Evolutionary conservation across 2,888 invertebrate genomes (phyloP).

Genomic region (Adela reaumurella): DNA sequence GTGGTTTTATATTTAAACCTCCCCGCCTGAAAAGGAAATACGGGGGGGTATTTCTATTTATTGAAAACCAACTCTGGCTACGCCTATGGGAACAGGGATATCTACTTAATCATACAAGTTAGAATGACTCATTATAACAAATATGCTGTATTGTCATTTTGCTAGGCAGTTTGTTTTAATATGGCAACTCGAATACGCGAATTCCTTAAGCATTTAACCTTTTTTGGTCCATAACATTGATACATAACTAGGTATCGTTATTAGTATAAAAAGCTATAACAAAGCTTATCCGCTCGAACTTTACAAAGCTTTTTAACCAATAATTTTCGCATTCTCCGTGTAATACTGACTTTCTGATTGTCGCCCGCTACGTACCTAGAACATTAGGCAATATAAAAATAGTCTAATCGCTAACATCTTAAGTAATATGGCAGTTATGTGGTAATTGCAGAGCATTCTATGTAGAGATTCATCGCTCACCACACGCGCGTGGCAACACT

Average conservation of each 20-base stretch:
- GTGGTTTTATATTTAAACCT: too few species aligned
- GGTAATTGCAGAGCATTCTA: conserved; percentile 24
- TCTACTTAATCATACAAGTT: too few species aligned
- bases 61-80: too few species aligned
- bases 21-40: too few species aligned
- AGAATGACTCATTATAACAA: too few species aligned
- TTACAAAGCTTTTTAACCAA: neutral
- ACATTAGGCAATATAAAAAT: conserved; percentile 1
- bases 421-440: conserved; percentile 51
- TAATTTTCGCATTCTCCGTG: neutral
- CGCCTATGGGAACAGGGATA: too few species aligned
- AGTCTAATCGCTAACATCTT: conserved; percentile 16
- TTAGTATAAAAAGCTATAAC: too few species aligned
- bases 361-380: neutral
- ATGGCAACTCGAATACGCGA: conserved; percentile 45
- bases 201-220: too few species aligned
- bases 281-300: too few species aligned
- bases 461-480: neutral
- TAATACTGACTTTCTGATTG: neutral
- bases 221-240: too few species aligned
- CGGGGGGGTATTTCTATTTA: too few species aligned
- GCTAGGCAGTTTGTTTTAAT: conserved; percentile 39
- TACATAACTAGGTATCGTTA: too few species aligned
- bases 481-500: neutral
- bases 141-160: conserved; percentile 11